phyloP scores from a whole-genome alignment of 2,888 invertebrate species.

The Odontocolon sp. region DNA sequence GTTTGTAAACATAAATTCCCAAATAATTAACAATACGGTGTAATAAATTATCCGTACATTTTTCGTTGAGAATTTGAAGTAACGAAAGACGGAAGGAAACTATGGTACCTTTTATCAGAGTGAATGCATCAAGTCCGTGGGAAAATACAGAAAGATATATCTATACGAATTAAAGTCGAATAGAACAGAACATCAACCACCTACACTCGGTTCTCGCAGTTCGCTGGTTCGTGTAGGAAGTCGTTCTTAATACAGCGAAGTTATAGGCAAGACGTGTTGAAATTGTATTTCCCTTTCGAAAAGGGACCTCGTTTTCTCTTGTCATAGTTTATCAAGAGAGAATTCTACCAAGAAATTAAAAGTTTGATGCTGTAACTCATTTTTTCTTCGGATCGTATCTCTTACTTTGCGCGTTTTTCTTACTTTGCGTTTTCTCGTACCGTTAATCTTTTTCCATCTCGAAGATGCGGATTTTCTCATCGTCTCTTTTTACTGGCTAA shows the following conservation, averaged over 20 bases:
- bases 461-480: too few relatives aligned
- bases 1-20: too few relatives aligned
- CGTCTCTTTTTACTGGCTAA: too few relatives aligned
- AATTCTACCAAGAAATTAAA: slow-evolving; percentile 24
- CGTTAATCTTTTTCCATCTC: neutral
- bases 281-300: neutral
- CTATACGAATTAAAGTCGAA: neutral
- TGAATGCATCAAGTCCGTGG: too few relatives aligned
- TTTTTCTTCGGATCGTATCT: neutral
- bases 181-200: neutral
- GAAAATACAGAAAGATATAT: too few relatives aligned
- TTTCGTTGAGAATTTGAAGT: too few relatives aligned
- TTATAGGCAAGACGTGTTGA: neutral
- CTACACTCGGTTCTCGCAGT: slow-evolving; percentile 5
- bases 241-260: slow-evolving; percentile 45
- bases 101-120: too few relatives aligned
- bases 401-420: neutral
- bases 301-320: neutral
- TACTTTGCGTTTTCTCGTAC: neutral
- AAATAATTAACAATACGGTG: too few relatives aligned
- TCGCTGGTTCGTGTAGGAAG: slow-evolving; percentile 51
- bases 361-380: neutral
- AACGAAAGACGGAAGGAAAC: too few relatives aligned
- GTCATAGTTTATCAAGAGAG: neutral
- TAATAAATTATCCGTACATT: too few relatives aligned